Evolutionary conservation across 1,140 invertebrate species (phyloP).

Genomic region (Caenorhabditis latens): DNA sequence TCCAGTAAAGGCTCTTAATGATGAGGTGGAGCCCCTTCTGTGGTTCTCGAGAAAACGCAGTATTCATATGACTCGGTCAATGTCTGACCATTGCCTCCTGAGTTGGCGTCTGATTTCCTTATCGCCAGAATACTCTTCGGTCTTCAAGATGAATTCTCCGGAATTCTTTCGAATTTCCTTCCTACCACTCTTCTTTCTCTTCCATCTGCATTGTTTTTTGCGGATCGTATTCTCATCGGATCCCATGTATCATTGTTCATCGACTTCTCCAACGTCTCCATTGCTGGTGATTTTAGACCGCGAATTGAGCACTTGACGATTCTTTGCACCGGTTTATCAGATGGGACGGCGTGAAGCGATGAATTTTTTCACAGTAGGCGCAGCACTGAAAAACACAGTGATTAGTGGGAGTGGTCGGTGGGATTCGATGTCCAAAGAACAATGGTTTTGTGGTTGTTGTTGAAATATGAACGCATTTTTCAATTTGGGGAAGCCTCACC

Average conservation of each 20-base stretch:
- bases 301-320: too few species aligned
- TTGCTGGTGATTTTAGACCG: too few species aligned
- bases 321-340: too few species aligned
- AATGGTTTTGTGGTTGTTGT: too few species aligned
- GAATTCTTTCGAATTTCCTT: background rate
- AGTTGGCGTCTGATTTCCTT: background rate
- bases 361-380: too few species aligned
- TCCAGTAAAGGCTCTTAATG: background rate
- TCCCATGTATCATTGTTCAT: background rate
- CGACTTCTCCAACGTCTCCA: too few species aligned
- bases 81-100: background rate
- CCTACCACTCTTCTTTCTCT: background rate
- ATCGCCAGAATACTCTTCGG: constrained; percentile 7
- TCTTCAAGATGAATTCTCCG: background rate
- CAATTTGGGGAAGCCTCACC: too few species aligned
- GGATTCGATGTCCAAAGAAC: too few species aligned
- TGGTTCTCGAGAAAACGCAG: background rate
- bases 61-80: background rate
- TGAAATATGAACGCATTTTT: too few species aligned
- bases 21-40: background rate
- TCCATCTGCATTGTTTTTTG: background rate
- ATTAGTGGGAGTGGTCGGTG: too few species aligned
- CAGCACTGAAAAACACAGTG: too few species aligned
- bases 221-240: background rate
- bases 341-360: too few species aligned